These are phyloP conservation scores for Andricus quercusramuli DNA, from an alignment of 2,888 invertebrate species.

Conservation along the genomic window DNA sequence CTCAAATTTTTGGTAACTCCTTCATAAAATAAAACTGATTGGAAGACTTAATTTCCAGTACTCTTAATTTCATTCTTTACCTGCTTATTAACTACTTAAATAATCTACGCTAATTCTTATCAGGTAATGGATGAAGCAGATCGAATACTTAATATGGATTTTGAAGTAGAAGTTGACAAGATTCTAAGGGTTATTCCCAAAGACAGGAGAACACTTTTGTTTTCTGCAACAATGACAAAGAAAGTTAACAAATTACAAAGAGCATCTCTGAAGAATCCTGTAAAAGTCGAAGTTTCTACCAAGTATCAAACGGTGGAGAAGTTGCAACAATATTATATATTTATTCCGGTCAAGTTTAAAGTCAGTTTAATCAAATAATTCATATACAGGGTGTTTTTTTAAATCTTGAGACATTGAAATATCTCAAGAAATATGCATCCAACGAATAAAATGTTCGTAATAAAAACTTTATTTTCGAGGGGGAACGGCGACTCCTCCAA, in stretches of 20 bases:
- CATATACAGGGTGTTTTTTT: background rate
- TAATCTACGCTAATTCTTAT: conserved; percentile 49
- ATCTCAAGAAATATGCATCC: no score
- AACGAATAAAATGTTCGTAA: no score
- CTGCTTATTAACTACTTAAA: background rate
- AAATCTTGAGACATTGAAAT: no score
- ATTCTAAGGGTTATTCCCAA: conserved; percentile 94
- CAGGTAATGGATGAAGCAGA: conserved; percentile 99
- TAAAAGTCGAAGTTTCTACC: conserved; percentile 96
- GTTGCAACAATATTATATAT: conserved; percentile 95
- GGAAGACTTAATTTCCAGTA: no score
- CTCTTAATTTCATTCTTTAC: no score
- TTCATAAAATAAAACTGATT: no score
- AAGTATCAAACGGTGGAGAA: conserved; percentile 99
- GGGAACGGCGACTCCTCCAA: no score
- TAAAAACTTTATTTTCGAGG: no score
- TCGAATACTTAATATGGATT: conserved; percentile 99
- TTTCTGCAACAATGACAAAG: conserved; percentile 99
- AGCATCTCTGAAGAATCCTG: conserved; percentile 95
- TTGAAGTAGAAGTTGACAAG: conserved; percentile 98
- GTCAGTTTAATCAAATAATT: conserved; percentile 77
- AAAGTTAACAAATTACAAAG: conserved; percentile 97
- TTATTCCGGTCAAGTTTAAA: conserved; percentile 97
- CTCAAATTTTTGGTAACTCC: conserved; percentile 89
- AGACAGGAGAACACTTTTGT: conserved; percentile 94